Percentiles rank a stretch among this genome's conserved stretches.
These are phyloP conservation scores for Mamestra brassicae DNA, from an alignment of 2,888 invertebrate genomes.

Conservation along the genomic window DNA sequence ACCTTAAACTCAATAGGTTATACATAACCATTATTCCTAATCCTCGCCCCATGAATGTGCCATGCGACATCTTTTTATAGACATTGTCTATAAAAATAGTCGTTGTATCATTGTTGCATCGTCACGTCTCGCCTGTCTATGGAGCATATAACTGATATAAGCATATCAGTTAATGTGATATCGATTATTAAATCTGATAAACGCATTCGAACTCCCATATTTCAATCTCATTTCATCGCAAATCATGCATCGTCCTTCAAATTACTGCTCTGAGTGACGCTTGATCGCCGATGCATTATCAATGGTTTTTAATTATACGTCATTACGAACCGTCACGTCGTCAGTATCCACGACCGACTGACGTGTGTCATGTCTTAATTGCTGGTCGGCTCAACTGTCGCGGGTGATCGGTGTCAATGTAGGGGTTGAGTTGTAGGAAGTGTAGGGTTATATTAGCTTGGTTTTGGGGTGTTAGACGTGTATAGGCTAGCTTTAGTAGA, in stretches of 20 bases:
- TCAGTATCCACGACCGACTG: slow-evolving; percentile 1
- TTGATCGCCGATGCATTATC: slow-evolving; percentile 38
- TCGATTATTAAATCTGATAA: slow-evolving; percentile 8
- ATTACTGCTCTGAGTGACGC: slow-evolving; percentile 41
- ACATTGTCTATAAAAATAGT: no score
- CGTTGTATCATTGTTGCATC: no score
- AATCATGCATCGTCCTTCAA: slow-evolving; percentile 29
- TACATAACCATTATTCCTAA: no score
- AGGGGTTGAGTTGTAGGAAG: background rate
- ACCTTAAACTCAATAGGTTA: no score
- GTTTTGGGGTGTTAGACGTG: no score
- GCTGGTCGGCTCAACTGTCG: slow-evolving; percentile 34
- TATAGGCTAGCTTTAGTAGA: no score
- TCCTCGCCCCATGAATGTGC: no score
- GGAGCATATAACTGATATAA: background rate
- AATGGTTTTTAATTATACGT: slow-evolving; percentile 50
- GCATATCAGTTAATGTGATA: background rate
- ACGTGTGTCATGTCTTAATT: slow-evolving; percentile 54
- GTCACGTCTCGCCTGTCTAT: no score
- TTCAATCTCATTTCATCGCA: slow-evolving; percentile 12
- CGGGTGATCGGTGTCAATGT: slow-evolving; percentile 5
- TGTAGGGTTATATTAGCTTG: background rate
- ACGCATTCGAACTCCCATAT: background rate
- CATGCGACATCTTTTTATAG: no score
- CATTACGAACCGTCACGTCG: slow-evolving; percentile 38